Conservation (phyloP, 2,113 vertebrate genomes). For the Tyrannus savana region DNA sequence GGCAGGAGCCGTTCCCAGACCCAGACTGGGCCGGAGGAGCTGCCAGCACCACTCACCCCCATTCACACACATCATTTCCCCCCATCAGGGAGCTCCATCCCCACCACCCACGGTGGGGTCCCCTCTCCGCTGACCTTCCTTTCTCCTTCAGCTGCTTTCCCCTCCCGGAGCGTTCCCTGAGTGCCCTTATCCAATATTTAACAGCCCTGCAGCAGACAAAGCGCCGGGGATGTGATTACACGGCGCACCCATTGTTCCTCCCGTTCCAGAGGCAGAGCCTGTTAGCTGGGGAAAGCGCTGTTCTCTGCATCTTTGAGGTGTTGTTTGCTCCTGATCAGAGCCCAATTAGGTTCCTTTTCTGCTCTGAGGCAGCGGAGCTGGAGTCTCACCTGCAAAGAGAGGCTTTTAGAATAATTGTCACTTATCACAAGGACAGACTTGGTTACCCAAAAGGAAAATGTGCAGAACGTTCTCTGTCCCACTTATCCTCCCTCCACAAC, state of each 20-base stretch:
- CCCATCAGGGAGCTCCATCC: fast-evolving
- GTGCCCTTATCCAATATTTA: not conserved
- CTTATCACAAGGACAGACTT: not conserved
- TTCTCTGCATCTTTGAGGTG: not conserved
- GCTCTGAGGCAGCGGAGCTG: not conserved
- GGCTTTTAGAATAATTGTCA: not conserved
- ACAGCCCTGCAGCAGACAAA: not conserved
- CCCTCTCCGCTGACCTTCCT: not conserved
- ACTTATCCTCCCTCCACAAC: not conserved
- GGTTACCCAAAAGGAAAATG: not conserved
- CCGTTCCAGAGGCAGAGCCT: not conserved
- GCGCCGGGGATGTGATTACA: not conserved
- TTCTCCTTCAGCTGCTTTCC: not conserved
- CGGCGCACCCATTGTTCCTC: fast-evolving
- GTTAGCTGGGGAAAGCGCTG: not conserved
- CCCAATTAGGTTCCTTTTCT: not conserved
- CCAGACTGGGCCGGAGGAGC: too few species aligned
- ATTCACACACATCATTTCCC: too few species aligned
- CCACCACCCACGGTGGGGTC: not conserved
- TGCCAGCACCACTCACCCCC: too few species aligned
- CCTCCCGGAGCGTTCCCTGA: not conserved
- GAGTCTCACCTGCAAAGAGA: not conserved
- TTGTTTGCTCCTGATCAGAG: not conserved
- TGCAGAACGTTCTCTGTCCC: not conserved
- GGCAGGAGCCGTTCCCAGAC: not conserved